Conservation (phyloP, 2,797 vertebrate species). For the Typhlichthys eigenmanni region DNA sequence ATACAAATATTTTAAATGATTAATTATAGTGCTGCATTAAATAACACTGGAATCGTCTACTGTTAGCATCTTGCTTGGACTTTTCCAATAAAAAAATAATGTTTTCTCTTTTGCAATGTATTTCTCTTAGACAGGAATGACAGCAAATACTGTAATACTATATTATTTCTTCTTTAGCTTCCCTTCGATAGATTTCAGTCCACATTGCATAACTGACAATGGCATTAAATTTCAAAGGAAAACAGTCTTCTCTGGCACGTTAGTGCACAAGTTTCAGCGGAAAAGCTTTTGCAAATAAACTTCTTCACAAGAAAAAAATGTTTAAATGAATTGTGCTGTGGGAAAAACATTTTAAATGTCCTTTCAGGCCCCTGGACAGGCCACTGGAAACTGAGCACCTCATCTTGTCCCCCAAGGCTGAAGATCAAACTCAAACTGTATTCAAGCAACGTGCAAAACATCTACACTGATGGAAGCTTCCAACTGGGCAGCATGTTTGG, state of each 20-base stretch:
- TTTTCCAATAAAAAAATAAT: slow-evolving; percentile 55
- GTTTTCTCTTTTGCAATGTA: slow-evolving; percentile 58
- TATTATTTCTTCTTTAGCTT: slow-evolving; percentile 17
- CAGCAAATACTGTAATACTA: slow-evolving; percentile 56
- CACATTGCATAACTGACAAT: slow-evolving; percentile 36
- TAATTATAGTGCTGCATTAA: not conserved
- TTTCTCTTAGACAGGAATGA: slow-evolving; percentile 69
- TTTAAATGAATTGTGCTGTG: slow-evolving; percentile 70
- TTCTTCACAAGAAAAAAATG: slow-evolving; percentile 51
- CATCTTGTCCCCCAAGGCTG: slow-evolving; percentile 13
- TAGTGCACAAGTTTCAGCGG: slow-evolving; percentile 41
- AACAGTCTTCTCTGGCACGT: slow-evolving; percentile 47
- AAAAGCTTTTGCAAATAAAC: slow-evolving; percentile 76
- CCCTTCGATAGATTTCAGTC: slow-evolving; percentile 6
- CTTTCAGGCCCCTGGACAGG: slow-evolving; percentile 42
- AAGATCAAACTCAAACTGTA: not conserved
- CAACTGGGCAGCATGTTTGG: no score
- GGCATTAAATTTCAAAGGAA: slow-evolving; percentile 50
- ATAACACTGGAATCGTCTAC: not conserved
- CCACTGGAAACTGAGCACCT: slow-evolving; percentile 59
- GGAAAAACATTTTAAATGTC: slow-evolving; percentile 76
- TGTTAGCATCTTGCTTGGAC: slow-evolving; percentile 27
- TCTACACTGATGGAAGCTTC: no score
- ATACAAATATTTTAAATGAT: no score
- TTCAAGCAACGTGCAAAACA: no score